These are phyloP conservation scores for Cololabis saira DNA, from an alignment of 2,113 vertebrate species.

Conservation along the genomic window DNA sequence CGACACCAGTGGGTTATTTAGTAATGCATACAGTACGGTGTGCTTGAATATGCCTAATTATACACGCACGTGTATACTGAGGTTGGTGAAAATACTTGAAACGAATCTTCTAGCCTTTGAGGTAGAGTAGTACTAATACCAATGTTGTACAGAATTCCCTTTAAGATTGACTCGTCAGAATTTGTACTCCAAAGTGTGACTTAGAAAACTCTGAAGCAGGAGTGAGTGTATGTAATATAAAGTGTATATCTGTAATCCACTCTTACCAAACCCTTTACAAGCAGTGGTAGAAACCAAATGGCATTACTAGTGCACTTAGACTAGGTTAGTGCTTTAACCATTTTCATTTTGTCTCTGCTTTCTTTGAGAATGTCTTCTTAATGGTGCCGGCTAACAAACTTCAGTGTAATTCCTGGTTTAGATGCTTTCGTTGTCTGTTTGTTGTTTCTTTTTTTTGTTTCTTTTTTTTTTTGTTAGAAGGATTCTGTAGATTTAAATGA, in stretches of 20 bases:
- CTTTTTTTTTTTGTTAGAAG: constrained; percentile 36
- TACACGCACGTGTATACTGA: constrained; percentile 60
- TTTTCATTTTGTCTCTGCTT: constrained; percentile 60
- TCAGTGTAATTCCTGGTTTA: constrained; percentile 46
- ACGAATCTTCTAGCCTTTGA: constrained; percentile 79
- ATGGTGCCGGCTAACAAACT: constrained; percentile 56
- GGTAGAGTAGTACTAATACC: constrained; percentile 83
- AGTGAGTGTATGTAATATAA: constrained; percentile 69
- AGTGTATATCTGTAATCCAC: constrained; percentile 67
- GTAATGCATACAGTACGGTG: constrained; percentile 62
- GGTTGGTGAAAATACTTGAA: constrained; percentile 77
- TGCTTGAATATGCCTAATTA: constrained; percentile 65
- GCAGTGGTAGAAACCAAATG: constrained; percentile 82
- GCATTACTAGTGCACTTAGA: constrained; percentile 78
- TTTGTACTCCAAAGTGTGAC: constrained; percentile 80
- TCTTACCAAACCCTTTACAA: constrained; percentile 80
- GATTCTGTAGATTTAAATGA: constrained; percentile 56
- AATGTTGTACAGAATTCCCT: constrained; percentile 81
- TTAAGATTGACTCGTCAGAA: constrained; percentile 75
- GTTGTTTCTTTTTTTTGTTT: constrained; percentile 17
- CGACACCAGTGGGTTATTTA: constrained; percentile 34
- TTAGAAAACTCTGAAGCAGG: constrained; percentile 73
- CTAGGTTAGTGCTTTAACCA: constrained; percentile 75
- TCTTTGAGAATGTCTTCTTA: constrained; percentile 68
- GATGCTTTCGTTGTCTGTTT: constrained; percentile 13